Evolutionary conservation across 2,113 vertebrate species (phyloP).

Genomic region (Ailuropoda melanoleuca): DNA sequence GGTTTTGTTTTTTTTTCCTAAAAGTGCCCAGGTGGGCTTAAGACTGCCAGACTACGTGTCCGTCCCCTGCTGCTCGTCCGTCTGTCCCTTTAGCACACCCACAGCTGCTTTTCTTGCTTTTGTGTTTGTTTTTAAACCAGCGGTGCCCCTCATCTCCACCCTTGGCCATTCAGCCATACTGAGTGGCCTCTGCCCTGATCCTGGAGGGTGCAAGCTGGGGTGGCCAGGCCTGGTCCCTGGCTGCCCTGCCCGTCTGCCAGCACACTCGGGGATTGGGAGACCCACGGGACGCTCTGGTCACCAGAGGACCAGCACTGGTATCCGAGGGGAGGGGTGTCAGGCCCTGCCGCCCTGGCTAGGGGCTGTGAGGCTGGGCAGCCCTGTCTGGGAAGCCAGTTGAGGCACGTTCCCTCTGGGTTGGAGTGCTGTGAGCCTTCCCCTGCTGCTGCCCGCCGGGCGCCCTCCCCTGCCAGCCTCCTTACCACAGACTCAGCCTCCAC

Average conservation of each 20-base stretch:
- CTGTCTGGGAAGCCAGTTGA: not conserved
- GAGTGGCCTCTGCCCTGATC: not conserved
- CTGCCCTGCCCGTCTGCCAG: not conserved
- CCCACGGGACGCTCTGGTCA: not conserved
- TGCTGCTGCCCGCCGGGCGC: fast-evolving
- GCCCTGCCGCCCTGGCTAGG: not conserved
- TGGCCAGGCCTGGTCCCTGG: not conserved
- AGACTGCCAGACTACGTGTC: slow-evolving; percentile 10
- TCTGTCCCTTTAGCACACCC: fast-evolving
- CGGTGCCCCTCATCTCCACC: too few species aligned
- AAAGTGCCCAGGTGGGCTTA: slow-evolving; percentile 4
- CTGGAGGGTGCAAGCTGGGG: too few species aligned
- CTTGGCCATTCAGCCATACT: not conserved
- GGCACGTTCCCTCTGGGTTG: fast-evolving
- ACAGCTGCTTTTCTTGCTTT: too few species aligned
- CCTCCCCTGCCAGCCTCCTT: not conserved
- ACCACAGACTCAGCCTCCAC: not conserved
- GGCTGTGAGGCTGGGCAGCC: not conserved
- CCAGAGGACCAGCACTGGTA: not conserved
- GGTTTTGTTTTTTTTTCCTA: not conserved
- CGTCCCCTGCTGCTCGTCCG: not conserved
- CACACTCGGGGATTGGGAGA: fast-evolving
- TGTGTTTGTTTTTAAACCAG: fast-evolving
- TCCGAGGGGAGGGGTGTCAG: not conserved
- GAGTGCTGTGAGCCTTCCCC: too few species aligned